Evolutionary conservation across 2,113 vertebrate species (phyloP), one percentile per base, ranked within the genome.

Genomic region (Corythoichthys intestinalis): DNA sequence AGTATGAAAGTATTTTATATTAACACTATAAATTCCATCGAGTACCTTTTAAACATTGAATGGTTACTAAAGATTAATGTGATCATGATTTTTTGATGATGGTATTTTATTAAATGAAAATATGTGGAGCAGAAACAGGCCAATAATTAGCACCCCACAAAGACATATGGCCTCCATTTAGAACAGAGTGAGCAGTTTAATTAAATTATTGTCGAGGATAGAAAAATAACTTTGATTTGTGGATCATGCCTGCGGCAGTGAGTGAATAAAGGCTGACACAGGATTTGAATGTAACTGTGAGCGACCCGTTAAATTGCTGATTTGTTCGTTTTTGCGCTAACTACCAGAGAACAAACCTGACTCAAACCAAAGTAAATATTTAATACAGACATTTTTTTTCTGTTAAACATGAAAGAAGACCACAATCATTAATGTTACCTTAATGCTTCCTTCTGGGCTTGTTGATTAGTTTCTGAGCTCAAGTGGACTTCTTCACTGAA

Each of bases 391-490:
- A 39, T 34, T 52, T 12, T 8, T 4, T 37, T 37, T 44, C 9
- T 54, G 38, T 68, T 37, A 69, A 52, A 37, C 15, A 37, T 8
- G 62, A 46, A 20, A 54, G 2, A 59, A 15, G 66, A 39, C 34
- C 38, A 38, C 12, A 17, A 10, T 3, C 28, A 5, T 3, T 35
- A 4, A 20, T 20, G 48, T 75, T 54, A 94, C 94, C 92, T 92
- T 72, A 91, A 70, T 11, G 88, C 90, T 83, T 92, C 90, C n/a
- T 81, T 81, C 14, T 86, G 83, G 14, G 73, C 82, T 62, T 88
- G 78, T 35, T 49, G 83, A 68, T 57, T 82, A 49, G 67, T 86
- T 59, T 85, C 83, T 14, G 79, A 75, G 71, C 49, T 83, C 48
- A 83, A 35, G 10, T 35, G 28, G 1, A 53, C 65, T 71, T 79